Conservation (phyloP, 1,140 invertebrate species). For the Lasioglossum baleicum region DNA sequence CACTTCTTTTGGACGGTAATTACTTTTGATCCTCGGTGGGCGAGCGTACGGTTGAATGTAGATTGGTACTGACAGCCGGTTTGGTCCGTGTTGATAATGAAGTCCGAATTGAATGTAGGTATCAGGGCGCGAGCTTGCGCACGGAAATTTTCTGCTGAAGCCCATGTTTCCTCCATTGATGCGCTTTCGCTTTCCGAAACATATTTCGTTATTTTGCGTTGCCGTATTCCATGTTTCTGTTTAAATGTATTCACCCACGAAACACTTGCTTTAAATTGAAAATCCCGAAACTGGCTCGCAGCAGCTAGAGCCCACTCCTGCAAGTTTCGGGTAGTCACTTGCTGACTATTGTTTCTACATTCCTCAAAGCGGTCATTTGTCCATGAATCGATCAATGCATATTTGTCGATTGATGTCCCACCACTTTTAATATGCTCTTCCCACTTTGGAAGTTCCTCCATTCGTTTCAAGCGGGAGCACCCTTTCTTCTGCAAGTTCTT, state of each 20-base stretch:
- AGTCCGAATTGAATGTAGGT: not conserved
- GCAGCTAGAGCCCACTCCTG: constrained; percentile 2
- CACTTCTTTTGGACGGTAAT: not conserved
- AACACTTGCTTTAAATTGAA: not conserved
- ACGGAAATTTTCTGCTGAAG: not conserved
- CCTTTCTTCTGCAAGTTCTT: no score
- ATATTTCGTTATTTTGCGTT: not conserved
- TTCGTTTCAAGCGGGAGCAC: no score
- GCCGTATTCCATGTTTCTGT: not conserved
- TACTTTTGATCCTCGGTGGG: not conserved
- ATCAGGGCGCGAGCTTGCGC: not conserved
- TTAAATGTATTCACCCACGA: not conserved
- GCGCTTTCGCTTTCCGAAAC: no score
- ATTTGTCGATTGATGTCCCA: no score
- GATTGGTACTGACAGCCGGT: constrained; percentile 9
- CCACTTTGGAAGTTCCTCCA: no score
- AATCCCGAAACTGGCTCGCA: not conserved
- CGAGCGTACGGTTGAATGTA: not conserved
- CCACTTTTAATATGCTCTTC: no score
- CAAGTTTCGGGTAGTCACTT: constrained; percentile 1
- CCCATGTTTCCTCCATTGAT: not conserved
- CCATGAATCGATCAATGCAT: no score
- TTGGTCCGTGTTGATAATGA: constrained; percentile 13
- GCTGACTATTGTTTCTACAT: not conserved
- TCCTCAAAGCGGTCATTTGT: no score